Conservation (phyloP, 2,113 vertebrate genomes). For the Danionella cerebrum region DNA sequence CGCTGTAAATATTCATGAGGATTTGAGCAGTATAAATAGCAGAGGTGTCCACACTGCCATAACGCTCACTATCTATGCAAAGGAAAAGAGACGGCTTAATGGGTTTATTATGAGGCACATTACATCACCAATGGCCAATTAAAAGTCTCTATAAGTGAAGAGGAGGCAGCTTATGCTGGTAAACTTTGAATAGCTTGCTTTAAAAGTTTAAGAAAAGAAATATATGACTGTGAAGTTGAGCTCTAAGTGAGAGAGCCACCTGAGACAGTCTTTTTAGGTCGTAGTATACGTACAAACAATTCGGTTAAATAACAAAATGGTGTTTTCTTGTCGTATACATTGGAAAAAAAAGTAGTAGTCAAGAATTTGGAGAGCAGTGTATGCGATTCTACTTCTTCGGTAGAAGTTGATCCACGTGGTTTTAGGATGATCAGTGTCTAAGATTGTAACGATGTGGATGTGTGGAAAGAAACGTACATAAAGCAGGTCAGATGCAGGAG, state of each 20-base stretch:
- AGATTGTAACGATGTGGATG: not conserved
- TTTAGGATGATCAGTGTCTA: not conserved
- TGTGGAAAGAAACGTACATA: conserved; percentile 9
- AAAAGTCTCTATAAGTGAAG: conserved; percentile 53
- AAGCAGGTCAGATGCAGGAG: conserved; percentile 20
- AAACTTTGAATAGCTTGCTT: conserved; percentile 47
- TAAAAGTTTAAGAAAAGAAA: conserved; percentile 10
- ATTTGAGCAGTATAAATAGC: conserved; percentile 77
- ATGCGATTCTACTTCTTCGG: too few relatives aligned
- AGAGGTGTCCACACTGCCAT: conserved; percentile 71
- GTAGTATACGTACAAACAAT: not conserved
- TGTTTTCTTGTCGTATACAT: not conserved
- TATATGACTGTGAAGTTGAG: conserved; percentile 2
- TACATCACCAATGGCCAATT: conserved; percentile 72
- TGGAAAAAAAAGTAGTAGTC: not conserved
- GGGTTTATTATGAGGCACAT: conserved; percentile 71
- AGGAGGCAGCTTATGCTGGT: conserved; percentile 44
- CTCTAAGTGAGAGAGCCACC: not conserved
- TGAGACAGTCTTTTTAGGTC: not conserved
- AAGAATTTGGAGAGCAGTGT: not conserved
- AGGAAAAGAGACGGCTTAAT: conserved; percentile 58
- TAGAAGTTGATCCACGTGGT: too few relatives aligned
- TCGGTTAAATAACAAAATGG: not conserved
- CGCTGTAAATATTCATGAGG: conserved; percentile 76
- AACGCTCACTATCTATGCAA: conserved; percentile 69